A percentile compares a stretch with the other conserved stretches of the same genome.
These are phyloP conservation scores for Prorops nasuta DNA, from an alignment of 1,140 invertebrate species.

Conservation along the genomic window DNA sequence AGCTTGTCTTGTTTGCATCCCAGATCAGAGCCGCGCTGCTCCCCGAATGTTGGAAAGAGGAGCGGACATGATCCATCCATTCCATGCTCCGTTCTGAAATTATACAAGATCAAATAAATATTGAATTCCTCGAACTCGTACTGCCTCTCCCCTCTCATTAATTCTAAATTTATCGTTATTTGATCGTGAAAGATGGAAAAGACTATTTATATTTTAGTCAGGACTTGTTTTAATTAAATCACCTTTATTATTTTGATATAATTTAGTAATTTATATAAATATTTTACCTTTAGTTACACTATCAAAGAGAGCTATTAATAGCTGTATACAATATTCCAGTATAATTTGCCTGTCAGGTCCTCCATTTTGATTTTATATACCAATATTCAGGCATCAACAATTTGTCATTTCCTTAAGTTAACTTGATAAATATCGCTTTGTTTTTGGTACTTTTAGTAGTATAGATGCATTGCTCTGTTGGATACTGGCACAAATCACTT, in stretches of 20 bases:
- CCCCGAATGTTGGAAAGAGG: conserved; percentile 38
- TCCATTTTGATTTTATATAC: conserved; percentile 45
- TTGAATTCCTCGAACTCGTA: too few relatives aligned
- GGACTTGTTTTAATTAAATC: neutral
- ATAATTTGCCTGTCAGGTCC: conserved; percentile 32
- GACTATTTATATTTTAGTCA: conserved; percentile 3
- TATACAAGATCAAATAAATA: conserved; percentile 7
- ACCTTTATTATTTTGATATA: neutral
- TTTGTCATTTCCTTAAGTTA: too few relatives aligned
- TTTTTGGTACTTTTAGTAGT: too few relatives aligned
- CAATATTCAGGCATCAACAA: too few relatives aligned
- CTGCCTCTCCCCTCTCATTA: too few relatives aligned
- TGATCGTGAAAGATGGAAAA: conserved; percentile 1
- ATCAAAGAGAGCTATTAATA: conserved; percentile 28
- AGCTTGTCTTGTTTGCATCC: conserved; percentile 32
- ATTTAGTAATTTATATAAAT: neutral
- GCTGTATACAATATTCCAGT: conserved; percentile 32
- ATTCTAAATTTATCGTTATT: conserved; percentile 4
- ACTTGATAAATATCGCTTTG: too few relatives aligned
- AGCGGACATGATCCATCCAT: conserved; percentile 48
- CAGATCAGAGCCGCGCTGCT: conserved; percentile 29
- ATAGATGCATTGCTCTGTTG: too few relatives aligned
- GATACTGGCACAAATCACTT: too few relatives aligned
- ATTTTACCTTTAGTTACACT: conserved; percentile 9
- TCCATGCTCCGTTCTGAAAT: conserved; percentile 47